phyloP scores from a whole-genome alignment of 2,113 vertebrate genomes.

The Tor tambroides region DNA sequence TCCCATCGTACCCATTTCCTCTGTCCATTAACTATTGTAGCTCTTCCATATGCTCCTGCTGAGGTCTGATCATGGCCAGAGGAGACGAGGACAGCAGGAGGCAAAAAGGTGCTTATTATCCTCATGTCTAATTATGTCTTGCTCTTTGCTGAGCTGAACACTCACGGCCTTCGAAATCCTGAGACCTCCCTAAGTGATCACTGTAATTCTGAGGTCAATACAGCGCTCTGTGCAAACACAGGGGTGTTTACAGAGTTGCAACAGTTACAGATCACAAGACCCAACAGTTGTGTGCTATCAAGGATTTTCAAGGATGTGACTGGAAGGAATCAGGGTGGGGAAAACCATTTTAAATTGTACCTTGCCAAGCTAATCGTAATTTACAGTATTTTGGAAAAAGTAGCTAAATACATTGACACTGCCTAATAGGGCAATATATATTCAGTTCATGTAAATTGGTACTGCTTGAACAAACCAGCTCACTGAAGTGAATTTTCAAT shows the following conservation, averaged over 20 bases:
- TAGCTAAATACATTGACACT: no score
- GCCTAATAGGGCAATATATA: not conserved
- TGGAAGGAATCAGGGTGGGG: not conserved
- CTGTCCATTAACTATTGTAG: no score
- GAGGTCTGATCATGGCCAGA: not conserved
- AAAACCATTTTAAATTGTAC: not conserved
- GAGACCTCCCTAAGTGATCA: slow-evolving; percentile 40
- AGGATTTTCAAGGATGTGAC: no score
- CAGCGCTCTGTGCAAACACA: slow-evolving; percentile 31
- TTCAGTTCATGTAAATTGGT: not conserved
- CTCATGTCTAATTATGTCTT: slow-evolving; percentile 34
- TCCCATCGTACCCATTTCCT: not conserved
- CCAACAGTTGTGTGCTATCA: not conserved
- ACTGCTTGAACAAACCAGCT: not conserved
- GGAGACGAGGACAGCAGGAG: slow-evolving; percentile 9
- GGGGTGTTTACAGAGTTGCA: slow-evolving; percentile 6
- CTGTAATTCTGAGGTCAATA: slow-evolving; percentile 53
- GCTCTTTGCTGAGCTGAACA: slow-evolving; percentile 4
- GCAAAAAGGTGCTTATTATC: slow-evolving; percentile 34
- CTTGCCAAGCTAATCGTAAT: not conserved
- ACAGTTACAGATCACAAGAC: slow-evolving; percentile 39
- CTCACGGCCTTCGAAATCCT: not conserved
- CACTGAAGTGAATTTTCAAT: not conserved
- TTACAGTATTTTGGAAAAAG: no score
- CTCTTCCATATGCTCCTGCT: not conserved